Base-by-base conservation (phyloP, 23 tunicate genomes). In the Trididemnum nubilum region DNA sequence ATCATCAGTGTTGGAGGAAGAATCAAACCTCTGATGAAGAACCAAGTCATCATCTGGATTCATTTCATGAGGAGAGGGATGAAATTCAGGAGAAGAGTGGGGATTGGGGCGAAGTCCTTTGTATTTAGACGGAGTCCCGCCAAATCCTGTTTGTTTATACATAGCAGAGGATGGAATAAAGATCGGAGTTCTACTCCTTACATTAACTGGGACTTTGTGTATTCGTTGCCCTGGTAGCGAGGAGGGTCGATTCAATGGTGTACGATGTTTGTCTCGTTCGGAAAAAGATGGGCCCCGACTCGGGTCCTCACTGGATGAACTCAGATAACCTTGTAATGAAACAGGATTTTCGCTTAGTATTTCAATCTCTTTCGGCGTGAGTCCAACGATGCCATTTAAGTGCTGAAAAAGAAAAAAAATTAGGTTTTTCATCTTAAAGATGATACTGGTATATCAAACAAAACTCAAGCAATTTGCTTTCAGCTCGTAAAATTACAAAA, bases 361-460 rank as follows among this genome's bases (percentile, higher is more conserved):
- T 33, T 85, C 97, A 72, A 85, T 85, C 36, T 91, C 97, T 81
- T 91, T 85, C 4, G 77, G 81, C 5, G 97, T 91, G 1, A 91
- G 71, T 27, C 97, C 97, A 36, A 85, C 97, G 7, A 85, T 30
- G 21, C 87, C 87, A 50, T 77, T 77, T 33, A 91, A 35, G 24
- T 91, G 91, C 97, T 91, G 82, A 26, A 77, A 72, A 2, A 49
- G 31, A 18, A 64, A 59, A n/a, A 21, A 75, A n/a, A n/a, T n/a
- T n/a, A n/a, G n/a, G n/a, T n/a, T n/a, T n/a, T n/a, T n/a, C n/a
- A n/a, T n/a, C n/a, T n/a, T n/a, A n/a, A n/a, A n/a, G n/a, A n/a
- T n/a, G n/a, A n/a, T n/a, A n/a, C n/a, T n/a, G n/a, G n/a, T n/a
- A n/a, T n/a, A n/a, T n/a, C n/a, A n/a, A n/a, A n/a, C n/a, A n/a